Conservation (phyloP, 2,888 invertebrate species). For the Pharmacophagus antenor region DNA sequence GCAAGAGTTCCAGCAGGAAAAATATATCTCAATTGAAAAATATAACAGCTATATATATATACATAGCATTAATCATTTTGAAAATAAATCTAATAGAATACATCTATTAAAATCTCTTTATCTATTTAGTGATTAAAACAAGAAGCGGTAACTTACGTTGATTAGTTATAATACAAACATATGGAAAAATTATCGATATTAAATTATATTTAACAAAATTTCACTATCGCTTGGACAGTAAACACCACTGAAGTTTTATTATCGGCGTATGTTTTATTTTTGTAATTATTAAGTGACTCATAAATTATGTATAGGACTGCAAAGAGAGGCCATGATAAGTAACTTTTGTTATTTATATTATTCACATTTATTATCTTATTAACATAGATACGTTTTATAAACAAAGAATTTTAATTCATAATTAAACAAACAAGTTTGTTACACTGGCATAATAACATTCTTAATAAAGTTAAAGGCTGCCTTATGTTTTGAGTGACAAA, state of each 20-base stretch:
- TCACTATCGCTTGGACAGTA: neutral
- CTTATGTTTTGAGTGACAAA: constrained; percentile 82
- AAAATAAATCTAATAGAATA: neutral
- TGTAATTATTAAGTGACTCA: neutral
- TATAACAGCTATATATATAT: too few relatives aligned
- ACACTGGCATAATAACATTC: constrained; percentile 38
- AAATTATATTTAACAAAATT: neutral
- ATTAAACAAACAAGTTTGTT: constrained; percentile 14
- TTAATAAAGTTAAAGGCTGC: constrained; percentile 62
- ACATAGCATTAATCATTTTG: too few relatives aligned
- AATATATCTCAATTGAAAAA: too few relatives aligned
- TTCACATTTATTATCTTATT: neutral
- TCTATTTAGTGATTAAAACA: neutral
- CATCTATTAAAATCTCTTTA: neutral
- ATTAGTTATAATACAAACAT: neutral
- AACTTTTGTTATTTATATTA: too few relatives aligned
- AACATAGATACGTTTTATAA: neutral
- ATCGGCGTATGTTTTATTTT: neutral
- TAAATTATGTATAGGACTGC: neutral
- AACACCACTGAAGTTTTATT: neutral
- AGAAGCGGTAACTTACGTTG: constrained; percentile 3
- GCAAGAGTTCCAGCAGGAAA: too few relatives aligned
- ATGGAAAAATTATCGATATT: neutral
- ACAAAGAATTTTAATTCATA: neutral
- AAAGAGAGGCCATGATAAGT: too few relatives aligned